These are phyloP conservation scores for Meandrina meandrites DNA, from an alignment of 92 coral and sea anemone genomes.

Conservation along the genomic window DNA sequence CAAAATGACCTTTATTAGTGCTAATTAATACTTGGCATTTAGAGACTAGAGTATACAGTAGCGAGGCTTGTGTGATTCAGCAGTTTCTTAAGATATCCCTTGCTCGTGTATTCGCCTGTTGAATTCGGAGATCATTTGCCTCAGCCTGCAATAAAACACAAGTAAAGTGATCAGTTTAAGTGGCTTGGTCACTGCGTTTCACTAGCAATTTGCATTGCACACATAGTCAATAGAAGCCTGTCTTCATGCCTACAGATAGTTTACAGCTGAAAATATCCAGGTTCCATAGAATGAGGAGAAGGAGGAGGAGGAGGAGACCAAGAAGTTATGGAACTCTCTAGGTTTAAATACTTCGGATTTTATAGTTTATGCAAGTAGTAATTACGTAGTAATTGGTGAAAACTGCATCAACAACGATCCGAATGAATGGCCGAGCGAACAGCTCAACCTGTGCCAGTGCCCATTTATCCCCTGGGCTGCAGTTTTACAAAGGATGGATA, in stretches of 20 bases:
- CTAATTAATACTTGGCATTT: neutral
- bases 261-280: too few relatives aligned
- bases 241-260: neutral
- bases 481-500: too few relatives aligned
- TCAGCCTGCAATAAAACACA: conserved; percentile 75
- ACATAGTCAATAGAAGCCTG: neutral
- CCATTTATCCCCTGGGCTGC: too few relatives aligned
- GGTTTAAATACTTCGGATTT: too few relatives aligned
- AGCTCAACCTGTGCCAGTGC: too few relatives aligned
- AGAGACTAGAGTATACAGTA: neutral
- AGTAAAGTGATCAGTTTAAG: neutral
- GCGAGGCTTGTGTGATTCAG: neutral
- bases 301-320: too few relatives aligned
- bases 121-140: conserved; percentile 92
- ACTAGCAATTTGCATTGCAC: neutral
- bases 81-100: conserved; percentile 83
- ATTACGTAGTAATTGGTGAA: too few relatives aligned
- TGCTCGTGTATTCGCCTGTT: conserved; percentile 88
- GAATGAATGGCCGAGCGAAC: too few relatives aligned
- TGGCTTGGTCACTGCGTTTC: neutral
- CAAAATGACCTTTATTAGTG: neutral
- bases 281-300: too few relatives aligned
- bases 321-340: too few relatives aligned
- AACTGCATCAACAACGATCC: too few relatives aligned
- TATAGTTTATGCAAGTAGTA: too few relatives aligned